Base-by-base conservation (phyloP, 37 sponge, comb jelly and placozoan species). In the Dysidea cf. avara region DNA sequence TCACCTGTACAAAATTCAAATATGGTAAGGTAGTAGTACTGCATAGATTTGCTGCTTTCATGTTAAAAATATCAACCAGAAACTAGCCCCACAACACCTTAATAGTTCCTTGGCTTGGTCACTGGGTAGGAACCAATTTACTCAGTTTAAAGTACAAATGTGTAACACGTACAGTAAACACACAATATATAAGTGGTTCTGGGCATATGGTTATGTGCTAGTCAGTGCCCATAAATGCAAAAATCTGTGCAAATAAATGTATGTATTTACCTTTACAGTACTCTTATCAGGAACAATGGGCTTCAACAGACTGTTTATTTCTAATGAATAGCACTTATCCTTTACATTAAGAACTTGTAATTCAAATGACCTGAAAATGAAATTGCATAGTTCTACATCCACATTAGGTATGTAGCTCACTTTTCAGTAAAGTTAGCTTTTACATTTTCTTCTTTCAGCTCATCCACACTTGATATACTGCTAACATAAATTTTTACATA, bases 401-500 rank as follows among this genome's bases (percentile, higher is more conserved):
- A 53, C 22, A 56, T 7, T 22, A 57, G 11, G n/a, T 66, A 39
- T 72, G 56, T 71, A 7, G 66, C 75, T 51, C 61, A 88, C 75
- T 74, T 85, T 14, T 69, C 53, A 24, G 53, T 78, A 57, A 93
- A 89, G 51, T 51, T 64, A 21, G 48, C 50, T 24, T 76, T 64
- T 16, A 96, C 66, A 37, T 92, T 79, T 31, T 83, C 88, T 5
- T 64, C 52, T 14, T 43, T 76, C 17, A 90, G 53, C 16, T 63
- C 66, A 26, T 75, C 81, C 13, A 83, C 47, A 46, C 85, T 88
- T 57, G 82, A 60, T 30, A 96, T 65, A 75, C 65, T 74, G 7
- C 78, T 79, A 40, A 98, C 80, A 56, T 98, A 95, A 4, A 98
- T 82, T 63, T 98, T 98, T 13, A 98, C 91, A 75, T 51, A 75